A percentile compares a stretch with the other conserved stretches of the same genome.
phyloP scores from a whole-genome alignment of 2,888 invertebrate genomes.

The Nymphalis polychloros region DNA sequence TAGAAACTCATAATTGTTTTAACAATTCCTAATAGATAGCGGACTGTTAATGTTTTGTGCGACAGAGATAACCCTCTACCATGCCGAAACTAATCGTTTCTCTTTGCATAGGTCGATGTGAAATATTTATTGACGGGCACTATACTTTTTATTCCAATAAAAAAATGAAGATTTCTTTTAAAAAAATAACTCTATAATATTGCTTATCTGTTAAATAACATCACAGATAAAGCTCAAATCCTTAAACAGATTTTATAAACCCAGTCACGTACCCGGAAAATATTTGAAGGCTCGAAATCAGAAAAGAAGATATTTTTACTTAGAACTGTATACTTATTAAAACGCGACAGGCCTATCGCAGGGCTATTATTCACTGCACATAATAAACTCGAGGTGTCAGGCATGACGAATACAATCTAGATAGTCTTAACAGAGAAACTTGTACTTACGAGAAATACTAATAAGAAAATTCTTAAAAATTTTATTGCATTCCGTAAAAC shows the following conservation, averaged over 20 bases:
- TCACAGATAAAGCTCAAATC: neutral
- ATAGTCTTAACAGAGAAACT: conserved; percentile 5
- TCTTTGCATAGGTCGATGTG: no score
- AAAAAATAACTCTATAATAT: no score
- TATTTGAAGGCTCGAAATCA: conserved; percentile 2
- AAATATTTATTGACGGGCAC: no score
- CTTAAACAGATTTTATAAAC: conserved; percentile 7
- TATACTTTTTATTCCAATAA: no score
- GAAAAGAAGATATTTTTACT: conserved; percentile 5
- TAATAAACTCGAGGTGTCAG: conserved; percentile 2
- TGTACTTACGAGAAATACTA: conserved; percentile 1
- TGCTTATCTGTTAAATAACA: neutral
- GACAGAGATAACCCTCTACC: no score
- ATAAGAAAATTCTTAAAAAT: neutral
- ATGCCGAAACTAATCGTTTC: no score
- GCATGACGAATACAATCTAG: conserved; percentile 10
- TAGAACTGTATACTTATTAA: conserved; percentile 16
- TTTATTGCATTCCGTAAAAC: neutral
- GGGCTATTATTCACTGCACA: conserved; percentile 11
- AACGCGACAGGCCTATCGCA: conserved; percentile 1
- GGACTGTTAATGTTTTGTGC: no score
- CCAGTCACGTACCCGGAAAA: conserved; percentile 7
- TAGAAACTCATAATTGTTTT: no score
- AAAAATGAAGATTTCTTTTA: no score
- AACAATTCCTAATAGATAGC: no score